Evolutionary conservation across 1,140 invertebrate genomes (phyloP), one percentile per base, ranked within the genome.

Genomic region (Trichonephila clavipes): DNA sequence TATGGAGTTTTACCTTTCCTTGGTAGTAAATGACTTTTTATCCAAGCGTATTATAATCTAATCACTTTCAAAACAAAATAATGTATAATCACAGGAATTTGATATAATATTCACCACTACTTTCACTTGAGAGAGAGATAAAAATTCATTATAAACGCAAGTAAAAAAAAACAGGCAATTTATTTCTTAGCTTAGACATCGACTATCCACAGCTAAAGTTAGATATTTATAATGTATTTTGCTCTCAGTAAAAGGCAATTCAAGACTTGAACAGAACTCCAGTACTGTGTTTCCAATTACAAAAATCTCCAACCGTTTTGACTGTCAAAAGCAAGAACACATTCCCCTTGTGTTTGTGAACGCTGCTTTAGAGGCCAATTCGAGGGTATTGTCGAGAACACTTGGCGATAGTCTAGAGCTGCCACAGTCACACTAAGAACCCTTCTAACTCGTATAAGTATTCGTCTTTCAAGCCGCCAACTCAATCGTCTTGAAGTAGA

Each of bases 371-470:
- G 83, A 61, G 51, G 83, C 83, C 58, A 85, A 24, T 85, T 85
- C 83, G 14, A 59, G 83, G 58, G 28, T 61, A 44, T 85, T 34
- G 69, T 77, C 16, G 69, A 61, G 28, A 87, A 61, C 59, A 16
- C 85, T 87, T 87, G 64, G 88, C 88, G 88, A 64, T 28, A 18
- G 28, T 89, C 44, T 89, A 59, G 88, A 72, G 66, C 66, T 89
- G 64, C 64, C 69, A 87, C 62, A 34, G 28, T 34, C 34, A 77
- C 72, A 77, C 21, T 89, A 64, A 89, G 44, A 88, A 62, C 58
- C 89, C 89, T 90, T 90, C 88, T 64, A 69, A 88, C 24, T 89
- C 88, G 58, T 89, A 89, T 77, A 89, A 89, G 72, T 89, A 89
- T 89, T 69, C 66, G 64, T 34, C 72, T 24, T 21, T 10, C 0